These are phyloP conservation scores for Nasonia vitripennis DNA, from an alignment of 1,140 invertebrate species.

Conservation along the genomic window DNA sequence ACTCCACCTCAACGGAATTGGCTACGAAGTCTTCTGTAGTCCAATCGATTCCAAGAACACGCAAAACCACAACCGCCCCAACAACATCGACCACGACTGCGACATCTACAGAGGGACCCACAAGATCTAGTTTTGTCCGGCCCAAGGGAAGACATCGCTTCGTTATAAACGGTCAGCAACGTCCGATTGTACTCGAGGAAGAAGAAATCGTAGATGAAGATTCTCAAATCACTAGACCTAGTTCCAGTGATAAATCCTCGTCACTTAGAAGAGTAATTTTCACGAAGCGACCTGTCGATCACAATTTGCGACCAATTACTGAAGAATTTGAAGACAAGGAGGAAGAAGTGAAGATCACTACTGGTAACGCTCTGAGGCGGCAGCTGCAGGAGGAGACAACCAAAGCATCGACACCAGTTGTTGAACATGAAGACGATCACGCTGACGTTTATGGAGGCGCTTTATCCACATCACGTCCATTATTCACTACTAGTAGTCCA, in stretches of 20 bases:
- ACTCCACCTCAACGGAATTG: slow-evolving; percentile 71
- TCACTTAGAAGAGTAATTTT: slow-evolving; percentile 70
- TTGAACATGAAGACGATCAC: slow-evolving; percentile 75
- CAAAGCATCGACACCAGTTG: slow-evolving; percentile 63
- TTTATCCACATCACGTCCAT: slow-evolving; percentile 78
- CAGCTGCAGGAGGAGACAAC: slow-evolving; percentile 75
- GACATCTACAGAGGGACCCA: slow-evolving; percentile 62
- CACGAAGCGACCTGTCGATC: slow-evolving; percentile 71
- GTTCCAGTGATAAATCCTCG: slow-evolving; percentile 62
- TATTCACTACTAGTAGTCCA: slow-evolving; percentile 80
- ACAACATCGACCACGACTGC: slow-evolving; percentile 62
- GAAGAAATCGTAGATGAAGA: slow-evolving; percentile 65
- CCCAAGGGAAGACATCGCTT: slow-evolving; percentile 65
- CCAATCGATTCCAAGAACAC: slow-evolving; percentile 78
- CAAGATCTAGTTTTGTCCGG: slow-evolving; percentile 59
- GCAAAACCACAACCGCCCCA: slow-evolving; percentile 66
- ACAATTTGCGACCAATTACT: slow-evolving; percentile 66
- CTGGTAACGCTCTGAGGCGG: slow-evolving; percentile 76
- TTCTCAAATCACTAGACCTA: slow-evolving; percentile 69
- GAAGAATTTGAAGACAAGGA: slow-evolving; percentile 70
- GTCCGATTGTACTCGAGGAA: slow-evolving; percentile 64
- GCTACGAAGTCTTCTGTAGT: slow-evolving; percentile 77
- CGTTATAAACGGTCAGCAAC: slow-evolving; percentile 70
- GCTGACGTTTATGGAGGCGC: slow-evolving; percentile 81
- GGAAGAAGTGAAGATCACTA: slow-evolving; percentile 63